Evolutionary conservation across 2,888 invertebrate species (phyloP), one percentile per base, ranked within the genome.

Genomic region (Rotaria socialis): DNA sequence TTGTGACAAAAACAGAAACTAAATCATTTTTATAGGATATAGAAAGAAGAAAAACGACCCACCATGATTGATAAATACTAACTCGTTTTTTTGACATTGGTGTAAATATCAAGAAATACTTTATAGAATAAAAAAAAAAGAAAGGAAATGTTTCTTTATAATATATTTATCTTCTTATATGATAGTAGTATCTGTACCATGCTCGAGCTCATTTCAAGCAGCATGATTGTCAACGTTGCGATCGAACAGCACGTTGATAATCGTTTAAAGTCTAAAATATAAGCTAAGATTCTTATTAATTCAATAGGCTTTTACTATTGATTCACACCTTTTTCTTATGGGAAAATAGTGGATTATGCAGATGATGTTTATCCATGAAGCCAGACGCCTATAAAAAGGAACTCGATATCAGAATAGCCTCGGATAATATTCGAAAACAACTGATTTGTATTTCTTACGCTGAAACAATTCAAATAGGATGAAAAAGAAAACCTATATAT

Each of bases 401-500:
- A 89, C 89, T 89, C 89, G 88, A 89, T 88, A 89, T 89, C 89
- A 89, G 89, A 89, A 89, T 87, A 88, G 85, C 87, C 80, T 85
- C 85, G 84, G 14, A 58, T 27, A n/a, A 85, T 41, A 35, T 67
- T 27, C 0, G 75, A 3, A 52, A 19, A 87, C 19, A 74, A 22
- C 55, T 55, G 2, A 55, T 55, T 55, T 7, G 41, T n/a, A 27
- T 16, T 52, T 22, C 56, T 58, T 58, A 56, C 2, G 43, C 60
- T 10, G 22, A 41, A 67, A 10, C 11, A 10, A 10, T 47, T 47
- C 11, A 24, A 35, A 35, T 35, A 35, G 35, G 35, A 43, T 24
- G 60, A 55, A 47, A 67, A 7, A 47, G 7, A 47, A 16, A 85
- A 56, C 7, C 24, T 24, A 14, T 24, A 93, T 87, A 90, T 94